These are phyloP conservation scores for Aptenodytes patagonicus DNA, from an alignment of 2,113 vertebrate species.

Conservation along the genomic window DNA sequence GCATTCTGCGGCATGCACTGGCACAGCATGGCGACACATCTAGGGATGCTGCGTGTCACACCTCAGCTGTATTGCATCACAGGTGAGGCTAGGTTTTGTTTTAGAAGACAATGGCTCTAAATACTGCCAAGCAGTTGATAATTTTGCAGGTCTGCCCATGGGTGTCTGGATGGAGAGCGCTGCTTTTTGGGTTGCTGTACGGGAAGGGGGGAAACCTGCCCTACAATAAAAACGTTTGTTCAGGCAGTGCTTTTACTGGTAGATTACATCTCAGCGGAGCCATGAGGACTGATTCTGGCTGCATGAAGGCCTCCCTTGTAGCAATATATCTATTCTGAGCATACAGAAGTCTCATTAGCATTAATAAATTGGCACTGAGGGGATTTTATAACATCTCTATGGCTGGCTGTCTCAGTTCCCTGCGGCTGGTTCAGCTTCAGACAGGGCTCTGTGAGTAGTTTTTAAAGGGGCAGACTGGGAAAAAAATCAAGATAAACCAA, in stretches of 20 bases:
- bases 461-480: background rate
- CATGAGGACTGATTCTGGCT: background rate
- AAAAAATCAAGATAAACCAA: background rate
- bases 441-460: background rate
- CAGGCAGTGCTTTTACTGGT: background rate
- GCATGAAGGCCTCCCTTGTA: slow-evolving; percentile 10
- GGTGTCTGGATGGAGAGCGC: background rate
- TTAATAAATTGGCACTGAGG: slow-evolving; percentile 42
- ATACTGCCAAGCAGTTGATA: background rate
- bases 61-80: background rate
- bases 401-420: background rate
- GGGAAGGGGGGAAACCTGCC: background rate
- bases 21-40: rapidly evolving
- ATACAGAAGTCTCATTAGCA: background rate
- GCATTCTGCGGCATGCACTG: rapidly evolving
- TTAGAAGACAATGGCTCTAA: background rate
- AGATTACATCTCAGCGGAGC: slow-evolving; percentile 32
- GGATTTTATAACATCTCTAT: slow-evolving; percentile 21
- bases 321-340: slow-evolving; percentile 27
- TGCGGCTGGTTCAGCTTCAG: background rate
- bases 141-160: background rate
- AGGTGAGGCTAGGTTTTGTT: background rate
- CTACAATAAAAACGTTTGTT: slow-evolving; percentile 4
- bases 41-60: background rate
- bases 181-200: background rate